Percentiles rank a stretch among this genome's conserved stretches.
These are phyloP conservation scores for Erpornis zantholeuca DNA, from an alignment of 2,113 vertebrate species.

Conservation along the genomic window DNA sequence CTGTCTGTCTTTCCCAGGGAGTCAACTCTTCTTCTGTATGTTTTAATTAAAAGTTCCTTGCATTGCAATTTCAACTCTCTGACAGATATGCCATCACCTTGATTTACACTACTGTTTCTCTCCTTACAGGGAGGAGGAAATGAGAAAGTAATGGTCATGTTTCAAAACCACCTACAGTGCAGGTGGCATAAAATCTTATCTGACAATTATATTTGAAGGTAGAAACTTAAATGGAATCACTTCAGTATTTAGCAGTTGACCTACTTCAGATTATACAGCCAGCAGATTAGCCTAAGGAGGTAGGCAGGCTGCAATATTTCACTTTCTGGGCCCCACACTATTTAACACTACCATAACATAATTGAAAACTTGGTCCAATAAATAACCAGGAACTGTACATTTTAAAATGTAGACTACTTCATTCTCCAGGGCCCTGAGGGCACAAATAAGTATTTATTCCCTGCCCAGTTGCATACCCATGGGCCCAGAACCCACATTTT, in stretches of 20 bases:
- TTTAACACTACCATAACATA: neutral
- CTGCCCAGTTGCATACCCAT: neutral
- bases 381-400: fast-evolving
- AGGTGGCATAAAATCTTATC: neutral
- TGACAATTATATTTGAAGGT: neutral
- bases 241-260: neutral
- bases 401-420: neutral
- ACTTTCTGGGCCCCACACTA: neutral
- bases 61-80: neutral
- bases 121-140: neutral
- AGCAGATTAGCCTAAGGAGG: neutral
- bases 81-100: neutral
- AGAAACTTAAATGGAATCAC: neutral
- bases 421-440: neutral
- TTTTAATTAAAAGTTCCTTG: neutral
- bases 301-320: neutral
- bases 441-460: neutral
- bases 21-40: neutral
- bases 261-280: neutral
- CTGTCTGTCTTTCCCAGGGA: neutral
- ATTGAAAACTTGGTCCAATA: neutral
- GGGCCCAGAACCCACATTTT: neutral
- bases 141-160: neutral
- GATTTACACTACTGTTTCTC: neutral
- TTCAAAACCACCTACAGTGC: neutral